Evolutionary conservation across 2,888 invertebrate genomes (phyloP), one percentile per base, ranked within the genome.

Genomic region (Cremastinae sp.): DNA sequence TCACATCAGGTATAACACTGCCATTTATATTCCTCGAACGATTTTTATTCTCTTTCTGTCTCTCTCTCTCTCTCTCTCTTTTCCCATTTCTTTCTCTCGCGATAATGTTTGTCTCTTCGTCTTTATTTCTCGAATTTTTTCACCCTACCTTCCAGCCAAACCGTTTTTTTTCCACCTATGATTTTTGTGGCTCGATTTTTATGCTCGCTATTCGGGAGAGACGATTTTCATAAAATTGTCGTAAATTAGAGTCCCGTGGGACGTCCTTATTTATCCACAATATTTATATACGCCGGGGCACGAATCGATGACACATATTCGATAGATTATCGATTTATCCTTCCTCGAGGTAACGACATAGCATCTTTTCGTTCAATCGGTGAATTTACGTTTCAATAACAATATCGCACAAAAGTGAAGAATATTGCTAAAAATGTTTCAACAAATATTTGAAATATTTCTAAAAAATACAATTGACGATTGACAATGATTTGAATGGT

Each of bases 231-330:
- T 87, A 86, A 87, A 87, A 87, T 82, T 81, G 83, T 75, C 86
- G 87, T 87, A 87, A 87, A 87, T 87, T 85, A 84, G 71, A 62
- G 49, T 72, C 53, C 62, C 68, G 62, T 53, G 80, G 82, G 76
- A 79, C 82, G 76, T 79, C 79, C 84, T 86, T 86, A 87, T 87
- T 87, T 87, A 86, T 86, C 82, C 81, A 86, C 83, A 87, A 87
- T 87, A 87, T 87, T 87, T 87, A 87, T n/a, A n/a, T 87, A 87
- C 81, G 84, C 82, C 80, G 83, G 83, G 82, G 83, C 82, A 78
- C 70, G 85, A 84, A 36, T 45, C 54, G 65, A 43, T 49, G 58
- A 58, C 59, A 18, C 7, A 10, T 18, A 10, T 43, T n/a, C 64
- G 28, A 28, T 28, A 43, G 18, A 38, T 62, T n/a, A n/a, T 38